Evolutionary conservation across 1,140 invertebrate species (phyloP).

Genomic region (Drosophila quadrilineata): DNA sequence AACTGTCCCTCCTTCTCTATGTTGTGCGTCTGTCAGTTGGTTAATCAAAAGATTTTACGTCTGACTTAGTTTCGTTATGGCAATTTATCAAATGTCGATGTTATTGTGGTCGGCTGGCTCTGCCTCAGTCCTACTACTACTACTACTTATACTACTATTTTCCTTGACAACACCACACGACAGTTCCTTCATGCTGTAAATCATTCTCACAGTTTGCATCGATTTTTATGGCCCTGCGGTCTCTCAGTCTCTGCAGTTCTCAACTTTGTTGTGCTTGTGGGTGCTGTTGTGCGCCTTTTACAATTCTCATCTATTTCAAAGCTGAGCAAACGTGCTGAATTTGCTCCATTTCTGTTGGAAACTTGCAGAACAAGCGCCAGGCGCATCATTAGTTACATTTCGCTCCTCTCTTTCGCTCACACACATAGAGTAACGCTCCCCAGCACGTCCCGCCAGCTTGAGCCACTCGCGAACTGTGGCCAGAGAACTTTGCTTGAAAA

Average conservation of each 20-base stretch:
- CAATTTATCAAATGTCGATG: conserved; percentile 60
- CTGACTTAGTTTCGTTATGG: conserved; percentile 67
- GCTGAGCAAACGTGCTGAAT: conserved; percentile 66
- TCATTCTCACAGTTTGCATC: conserved; percentile 36
- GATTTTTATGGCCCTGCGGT: conserved; percentile 29
- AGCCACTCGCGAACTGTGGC: conserved; percentile 15
- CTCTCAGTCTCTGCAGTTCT: not conserved
- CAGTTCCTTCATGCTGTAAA: conserved; percentile 28
- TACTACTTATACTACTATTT: conserved; percentile 28
- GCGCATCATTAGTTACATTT: conserved; percentile 70
- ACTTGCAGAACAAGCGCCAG: conserved; percentile 59
- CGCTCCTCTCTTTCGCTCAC: not conserved
- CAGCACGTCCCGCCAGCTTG: not conserved
- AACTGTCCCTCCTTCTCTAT: conserved; percentile 2
- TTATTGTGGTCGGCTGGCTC: conserved; percentile 26
- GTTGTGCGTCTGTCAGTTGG: conserved; percentile 28
- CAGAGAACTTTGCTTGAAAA: too few relatives aligned
- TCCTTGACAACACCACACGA: conserved; percentile 21
- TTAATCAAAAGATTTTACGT: conserved; percentile 76
- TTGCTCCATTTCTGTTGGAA: conserved; percentile 66
- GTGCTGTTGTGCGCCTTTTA: conserved; percentile 1
- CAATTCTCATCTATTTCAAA: conserved; percentile 3
- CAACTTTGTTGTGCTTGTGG: conserved; percentile 16
- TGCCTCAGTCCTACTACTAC: too few relatives aligned
- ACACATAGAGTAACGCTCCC: not conserved